Evolutionary conservation across 2,113 vertebrate species (phyloP).

Genomic region (Centropristis striata): DNA sequence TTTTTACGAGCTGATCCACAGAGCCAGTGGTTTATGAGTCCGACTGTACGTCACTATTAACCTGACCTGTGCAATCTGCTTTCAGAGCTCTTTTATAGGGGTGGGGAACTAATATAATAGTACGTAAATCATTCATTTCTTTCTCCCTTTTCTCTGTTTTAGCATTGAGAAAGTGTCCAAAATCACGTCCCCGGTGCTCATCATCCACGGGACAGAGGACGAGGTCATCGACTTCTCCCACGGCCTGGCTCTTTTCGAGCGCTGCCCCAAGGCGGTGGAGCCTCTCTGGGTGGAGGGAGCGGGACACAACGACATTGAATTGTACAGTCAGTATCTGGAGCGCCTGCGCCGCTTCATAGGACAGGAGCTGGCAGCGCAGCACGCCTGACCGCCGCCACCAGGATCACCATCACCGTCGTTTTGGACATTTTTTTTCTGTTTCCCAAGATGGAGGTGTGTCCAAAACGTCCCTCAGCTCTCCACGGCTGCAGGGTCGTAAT

Average conservation of each 20-base stretch:
- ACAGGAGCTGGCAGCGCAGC: constrained; percentile 90
- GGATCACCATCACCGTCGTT: background rate
- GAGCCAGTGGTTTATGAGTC: constrained; percentile 1
- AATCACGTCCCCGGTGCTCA: constrained; percentile 96
- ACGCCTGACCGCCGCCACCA: constrained; percentile 67
- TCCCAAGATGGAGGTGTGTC: constrained; percentile 8
- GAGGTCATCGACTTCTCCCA: constrained; percentile 99
- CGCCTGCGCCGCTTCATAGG: constrained; percentile 96
- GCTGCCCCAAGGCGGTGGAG: constrained; percentile 97
- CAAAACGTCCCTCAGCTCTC: constrained; percentile 6
- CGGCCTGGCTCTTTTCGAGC: constrained; percentile 95
- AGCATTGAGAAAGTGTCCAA: constrained; percentile 99
- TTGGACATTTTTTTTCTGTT: constrained; percentile 5
- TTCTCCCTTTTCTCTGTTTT: background rate
- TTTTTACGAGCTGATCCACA: background rate
- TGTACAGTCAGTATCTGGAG: constrained; percentile 98
- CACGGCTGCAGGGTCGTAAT: background rate
- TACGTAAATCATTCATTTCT: background rate
- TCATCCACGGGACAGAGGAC: constrained; percentile 98
- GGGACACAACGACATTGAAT: constrained; percentile 97
- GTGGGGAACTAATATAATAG: background rate
- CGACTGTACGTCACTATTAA: background rate
- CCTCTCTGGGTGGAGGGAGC: constrained; percentile 99
- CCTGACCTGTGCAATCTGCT: background rate
- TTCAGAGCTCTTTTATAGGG: background rate